A percentile compares a stretch with the other conserved stretches of the same genome.
phyloP scores from a whole-genome alignment of 2,113 vertebrate genomes.

The Cephalophus harveyi region DNA sequence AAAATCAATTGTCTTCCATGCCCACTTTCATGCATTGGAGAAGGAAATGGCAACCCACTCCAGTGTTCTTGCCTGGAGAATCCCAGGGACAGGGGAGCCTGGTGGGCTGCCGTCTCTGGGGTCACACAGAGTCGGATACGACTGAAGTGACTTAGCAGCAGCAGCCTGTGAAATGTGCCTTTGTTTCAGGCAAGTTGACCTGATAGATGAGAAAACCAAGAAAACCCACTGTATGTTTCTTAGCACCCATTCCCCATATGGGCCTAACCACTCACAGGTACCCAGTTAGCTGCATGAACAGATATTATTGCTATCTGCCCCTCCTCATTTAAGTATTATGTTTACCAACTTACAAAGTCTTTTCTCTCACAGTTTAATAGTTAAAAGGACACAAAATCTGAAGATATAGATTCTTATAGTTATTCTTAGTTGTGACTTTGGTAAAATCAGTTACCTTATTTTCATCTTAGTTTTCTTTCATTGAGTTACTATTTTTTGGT shows the following conservation, averaged over 20 bases:
- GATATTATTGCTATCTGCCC: not conserved
- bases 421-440: not conserved
- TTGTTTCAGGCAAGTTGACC: not conserved
- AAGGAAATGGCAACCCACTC: too few species aligned
- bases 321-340: not conserved
- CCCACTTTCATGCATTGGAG: too few species aligned
- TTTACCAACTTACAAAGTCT: not conserved
- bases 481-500: not conserved
- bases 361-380: not conserved
- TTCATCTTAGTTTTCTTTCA: not conserved
- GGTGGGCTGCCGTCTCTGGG: too few species aligned
- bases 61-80: too few species aligned
- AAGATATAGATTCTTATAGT: not conserved
- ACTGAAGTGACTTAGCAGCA: too few species aligned
- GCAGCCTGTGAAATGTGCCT: not conserved
- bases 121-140: too few species aligned
- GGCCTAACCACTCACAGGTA: accelerated
- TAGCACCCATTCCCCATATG: accelerated
- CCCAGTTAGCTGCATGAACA: not conserved
- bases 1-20: not conserved
- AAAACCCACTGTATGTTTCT: accelerated
- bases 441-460: not conserved
- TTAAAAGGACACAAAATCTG: not conserved
- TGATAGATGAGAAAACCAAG: not conserved
- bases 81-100: too few species aligned